Conservation (phyloP, 92 coral and sea anemone genomes). For the Zoanthus solanderi region DNA sequence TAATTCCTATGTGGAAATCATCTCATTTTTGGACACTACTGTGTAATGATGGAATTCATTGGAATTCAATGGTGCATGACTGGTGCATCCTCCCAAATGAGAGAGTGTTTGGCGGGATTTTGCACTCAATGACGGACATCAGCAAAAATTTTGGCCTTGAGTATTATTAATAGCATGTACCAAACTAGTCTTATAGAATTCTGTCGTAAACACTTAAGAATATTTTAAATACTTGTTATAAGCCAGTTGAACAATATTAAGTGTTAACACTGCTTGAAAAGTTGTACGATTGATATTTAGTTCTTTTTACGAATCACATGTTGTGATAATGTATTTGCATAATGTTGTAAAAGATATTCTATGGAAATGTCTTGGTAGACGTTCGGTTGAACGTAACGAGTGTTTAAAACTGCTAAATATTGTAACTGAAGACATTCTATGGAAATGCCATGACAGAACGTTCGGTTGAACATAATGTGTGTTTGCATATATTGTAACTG, state of each 20-base stretch:
- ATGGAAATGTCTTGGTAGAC: neutral
- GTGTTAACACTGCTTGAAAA: neutral
- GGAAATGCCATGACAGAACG: too few relatives aligned
- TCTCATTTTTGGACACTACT: neutral
- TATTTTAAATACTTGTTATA: neutral
- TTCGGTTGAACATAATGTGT: neutral
- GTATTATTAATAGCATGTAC: neutral
- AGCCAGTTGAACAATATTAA: neutral
- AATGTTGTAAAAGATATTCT: neutral
- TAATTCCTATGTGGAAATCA: too few relatives aligned
- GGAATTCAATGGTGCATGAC: constrained; percentile 13
- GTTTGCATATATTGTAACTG: constrained; percentile 3
- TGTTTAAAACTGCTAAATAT: neutral
- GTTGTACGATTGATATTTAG: neutral
- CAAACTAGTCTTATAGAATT: neutral
- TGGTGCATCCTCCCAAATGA: constrained; percentile 10
- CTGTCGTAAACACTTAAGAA: neutral
- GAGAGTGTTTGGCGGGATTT: constrained; percentile 26
- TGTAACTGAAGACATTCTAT: too few relatives aligned
- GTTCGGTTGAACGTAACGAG: neutral
- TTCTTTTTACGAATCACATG: neutral
- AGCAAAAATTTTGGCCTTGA: neutral
- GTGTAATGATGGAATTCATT: constrained; percentile 31
- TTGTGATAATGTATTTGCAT: neutral
- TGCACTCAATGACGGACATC: constrained; percentile 16